phyloP scores from a whole-genome alignment of 2,888 invertebrate species.

The Drosophila anceps region DNA sequence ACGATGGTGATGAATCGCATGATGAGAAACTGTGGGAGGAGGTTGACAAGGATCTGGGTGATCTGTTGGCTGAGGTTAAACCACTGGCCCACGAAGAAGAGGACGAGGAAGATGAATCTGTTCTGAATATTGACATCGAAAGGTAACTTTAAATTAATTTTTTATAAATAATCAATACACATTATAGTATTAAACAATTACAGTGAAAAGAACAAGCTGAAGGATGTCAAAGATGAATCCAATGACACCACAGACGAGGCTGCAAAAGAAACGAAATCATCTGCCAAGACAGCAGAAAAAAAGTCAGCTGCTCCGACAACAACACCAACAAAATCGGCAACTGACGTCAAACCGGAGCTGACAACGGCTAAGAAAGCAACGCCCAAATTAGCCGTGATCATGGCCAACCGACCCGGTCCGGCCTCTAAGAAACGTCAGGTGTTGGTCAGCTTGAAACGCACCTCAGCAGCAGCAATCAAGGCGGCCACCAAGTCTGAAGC shows the following conservation, averaged over 20 bases:
- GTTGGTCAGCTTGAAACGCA: constrained; percentile 69
- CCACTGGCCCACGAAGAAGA: constrained; percentile 88
- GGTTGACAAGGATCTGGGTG: constrained; percentile 92
- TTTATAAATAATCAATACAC: background rate
- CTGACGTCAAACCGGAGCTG: constrained; percentile 23
- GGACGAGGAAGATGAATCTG: constrained; percentile 89
- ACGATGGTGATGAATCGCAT: constrained; percentile 87
- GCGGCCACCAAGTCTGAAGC: constrained; percentile 56
- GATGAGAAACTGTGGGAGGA: constrained; percentile 93
- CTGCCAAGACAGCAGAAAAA: constrained; percentile 39
- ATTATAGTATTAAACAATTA: constrained; percentile 12
- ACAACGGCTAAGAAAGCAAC: constrained; percentile 50
- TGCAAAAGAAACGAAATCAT: constrained; percentile 35
- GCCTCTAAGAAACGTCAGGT: constrained; percentile 67
- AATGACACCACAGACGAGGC: constrained; percentile 72
- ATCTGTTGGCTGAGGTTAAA: constrained; percentile 90
- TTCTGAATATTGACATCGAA: constrained; percentile 85
- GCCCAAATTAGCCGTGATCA: constrained; percentile 46
- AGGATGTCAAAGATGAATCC: constrained; percentile 74
- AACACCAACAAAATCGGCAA: constrained; percentile 39
- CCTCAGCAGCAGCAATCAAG: constrained; percentile 56
- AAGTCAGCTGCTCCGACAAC: constrained; percentile 19
- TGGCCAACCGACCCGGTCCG: constrained; percentile 64
- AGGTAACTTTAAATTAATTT: constrained; percentile 84
- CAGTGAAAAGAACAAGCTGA: constrained; percentile 87